Base-by-base conservation (phyloP, 2,888 invertebrate genomes). In the Spisula subtruncata region DNA sequence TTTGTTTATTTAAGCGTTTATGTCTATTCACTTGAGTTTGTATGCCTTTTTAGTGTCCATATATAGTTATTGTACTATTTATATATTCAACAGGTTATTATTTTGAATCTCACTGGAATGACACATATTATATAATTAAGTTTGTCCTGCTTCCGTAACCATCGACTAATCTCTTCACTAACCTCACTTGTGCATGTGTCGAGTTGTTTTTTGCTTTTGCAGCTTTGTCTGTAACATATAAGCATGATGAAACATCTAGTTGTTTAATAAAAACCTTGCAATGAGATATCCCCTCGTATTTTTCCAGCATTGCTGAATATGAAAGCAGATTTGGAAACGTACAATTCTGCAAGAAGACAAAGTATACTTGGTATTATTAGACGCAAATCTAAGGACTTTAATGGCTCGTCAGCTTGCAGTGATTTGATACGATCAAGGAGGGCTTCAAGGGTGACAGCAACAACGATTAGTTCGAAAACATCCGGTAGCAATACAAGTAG, bases 271-370 rank as follows among this genome's bases (percentile, higher is more conserved):
- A 51, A 51, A 66, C 25, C 20, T 25, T 25, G 25, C 60, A 75
- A 18, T 75, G 32, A 75, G 75, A 75, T 75, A 75, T 75, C 16
- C 75, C 75, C 75, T 75, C 75, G 12, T 51, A 51, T 83, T 60
- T 56, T 83, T 60, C 29, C 83, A 83, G 83, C 83, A 60, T 20
- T 83, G 35, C 25, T 83, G 29, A 83, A 60, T 29, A 60, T 83
- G 83, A 56, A 56, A 41, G 54, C 83, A 20, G 60, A 56, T 25
- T 35, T 83, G 12, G 83, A 83, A n/a, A 60, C n/a, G 10, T 56
- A 29, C 6, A 35, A 83, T 83, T 32, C 32, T 32, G 29, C 56
- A 25, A 8, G 83, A 60, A 54, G 83, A 35, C 56, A 56, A 32
- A 83, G 83, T 32, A 5, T 75, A 18, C 5, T 75, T 75, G 35